Conservation (phyloP, 2,113 vertebrate species). For the Puffinus mauretanicus region DNA sequence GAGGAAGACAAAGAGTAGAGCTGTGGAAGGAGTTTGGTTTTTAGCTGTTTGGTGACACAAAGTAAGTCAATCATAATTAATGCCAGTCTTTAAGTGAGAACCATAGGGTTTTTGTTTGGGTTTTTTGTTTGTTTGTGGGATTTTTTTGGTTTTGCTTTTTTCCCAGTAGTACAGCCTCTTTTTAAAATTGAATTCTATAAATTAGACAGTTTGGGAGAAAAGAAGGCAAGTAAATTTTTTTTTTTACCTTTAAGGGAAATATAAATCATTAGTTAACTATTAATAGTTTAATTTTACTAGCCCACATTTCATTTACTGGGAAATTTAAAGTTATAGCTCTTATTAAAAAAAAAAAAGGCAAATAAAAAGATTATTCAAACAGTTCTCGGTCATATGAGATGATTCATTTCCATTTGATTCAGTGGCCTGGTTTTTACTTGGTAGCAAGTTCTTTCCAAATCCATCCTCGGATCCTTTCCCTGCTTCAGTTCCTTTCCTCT, state of each 20-base stretch:
- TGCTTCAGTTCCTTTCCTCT: neutral
- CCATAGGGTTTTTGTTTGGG: rapidly evolving
- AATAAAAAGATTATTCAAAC: neutral
- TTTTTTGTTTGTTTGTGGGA: neutral
- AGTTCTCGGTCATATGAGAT: neutral
- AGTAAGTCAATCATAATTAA: neutral
- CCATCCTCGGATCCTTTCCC: neutral
- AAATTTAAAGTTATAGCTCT: neutral
- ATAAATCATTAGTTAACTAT: neutral
- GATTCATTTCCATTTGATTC: neutral
- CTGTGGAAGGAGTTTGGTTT: neutral
- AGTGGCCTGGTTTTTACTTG: neutral
- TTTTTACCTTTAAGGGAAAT: neutral
- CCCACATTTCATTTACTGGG: neutral
- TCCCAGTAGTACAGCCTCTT: rapidly evolving
- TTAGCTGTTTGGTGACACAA: neutral
- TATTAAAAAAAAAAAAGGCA: neutral
- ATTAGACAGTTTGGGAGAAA: neutral
- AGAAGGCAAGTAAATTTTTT: neutral
- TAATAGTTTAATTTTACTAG: neutral
- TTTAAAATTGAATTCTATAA: neutral
- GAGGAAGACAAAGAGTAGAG: neutral
- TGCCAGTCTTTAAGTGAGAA: neutral
- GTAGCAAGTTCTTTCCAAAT: neutral
- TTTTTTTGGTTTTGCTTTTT: neutral